Evolutionary conservation across 1,140 invertebrate genomes (phyloP).

Genomic region (Pseudomyrmex sp.): DNA sequence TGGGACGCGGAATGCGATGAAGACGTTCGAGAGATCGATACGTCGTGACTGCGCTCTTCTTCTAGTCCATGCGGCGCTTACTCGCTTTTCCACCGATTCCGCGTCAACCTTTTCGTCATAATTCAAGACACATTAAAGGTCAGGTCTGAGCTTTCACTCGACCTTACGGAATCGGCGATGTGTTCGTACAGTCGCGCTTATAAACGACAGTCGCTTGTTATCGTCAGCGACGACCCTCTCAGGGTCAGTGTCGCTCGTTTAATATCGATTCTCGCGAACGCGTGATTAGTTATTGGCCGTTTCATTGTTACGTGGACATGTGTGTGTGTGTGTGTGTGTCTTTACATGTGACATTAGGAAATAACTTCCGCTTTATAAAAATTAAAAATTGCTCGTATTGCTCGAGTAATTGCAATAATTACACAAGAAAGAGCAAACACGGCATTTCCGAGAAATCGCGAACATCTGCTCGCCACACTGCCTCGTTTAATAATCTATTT

Average conservation of each 20-base stretch:
- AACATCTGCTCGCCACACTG: slow-evolving; percentile 13
- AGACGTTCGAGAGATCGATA: slow-evolving; percentile 37
- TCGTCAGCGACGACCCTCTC: not conserved
- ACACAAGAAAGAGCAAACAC: slow-evolving; percentile 37
- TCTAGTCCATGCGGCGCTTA: slow-evolving; percentile 26
- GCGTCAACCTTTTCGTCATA: slow-evolving; percentile 15
- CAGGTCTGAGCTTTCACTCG: slow-evolving; percentile 49
- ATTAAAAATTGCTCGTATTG: slow-evolving; percentile 40
- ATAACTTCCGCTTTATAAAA: too few species aligned
- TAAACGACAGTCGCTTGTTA: slow-evolving; percentile 31
- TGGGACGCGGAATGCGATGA: slow-evolving; percentile 12
- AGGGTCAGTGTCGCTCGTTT: slow-evolving; percentile 39
- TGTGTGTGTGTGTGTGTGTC: not conserved
- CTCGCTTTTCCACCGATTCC: not conserved
- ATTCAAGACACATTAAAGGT: slow-evolving; percentile 37
- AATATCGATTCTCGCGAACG: slow-evolving; percentile 38
- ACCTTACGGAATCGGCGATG: slow-evolving; percentile 16
- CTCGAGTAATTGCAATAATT: slow-evolving; percentile 54
- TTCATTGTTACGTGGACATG: not conserved
- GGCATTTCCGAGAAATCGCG: slow-evolving; percentile 44
- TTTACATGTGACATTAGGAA: not conserved
- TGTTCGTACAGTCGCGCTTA: not conserved
- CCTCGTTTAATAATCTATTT: slow-evolving; percentile 45
- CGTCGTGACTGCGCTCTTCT: not conserved
- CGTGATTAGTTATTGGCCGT: slow-evolving; percentile 19